Evolutionary conservation across 2,888 invertebrate species (phyloP), one percentile per base, ranked within the genome.

Genomic region (Oxystoma pomonae): DNA sequence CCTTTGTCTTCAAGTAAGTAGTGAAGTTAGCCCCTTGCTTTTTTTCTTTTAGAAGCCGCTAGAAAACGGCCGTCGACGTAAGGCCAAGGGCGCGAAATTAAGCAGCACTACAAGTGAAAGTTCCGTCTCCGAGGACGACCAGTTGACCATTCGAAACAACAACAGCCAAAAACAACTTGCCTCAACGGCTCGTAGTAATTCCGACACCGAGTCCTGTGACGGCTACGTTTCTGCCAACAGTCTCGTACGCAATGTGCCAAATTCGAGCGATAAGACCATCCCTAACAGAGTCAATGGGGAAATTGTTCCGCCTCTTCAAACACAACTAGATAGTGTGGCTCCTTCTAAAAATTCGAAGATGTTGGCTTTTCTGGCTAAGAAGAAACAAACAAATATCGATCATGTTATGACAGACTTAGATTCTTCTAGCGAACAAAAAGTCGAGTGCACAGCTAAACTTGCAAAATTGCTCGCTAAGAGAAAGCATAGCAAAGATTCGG

Each of bases 31-130:
- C n/a, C n/a, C n/a, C n/a, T n/a, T n/a, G n/a, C n/a, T n/a, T 35
- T 35, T 3, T 19, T 53, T 20, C 16, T 59, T 61, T 55, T 57
- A 64, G 64, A 50, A 49, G 20, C 57, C 56, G 5, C 59, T 64
- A 20, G 59, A 59, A 59, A 65, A 62, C 59, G 65, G 65, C n/a
- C 17, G 65, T 20, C 61, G 62, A n/a, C 57, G 58, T n/a, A 62
- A 35, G 5, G 35, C 17, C 17, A 1, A 21, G 17, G 7, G 5
- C 16, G n/a, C 53, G 9, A 16, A 56, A 55, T 55, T 50, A 17
- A 12, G 19, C 7, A 5, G 18, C 16, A 21, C 9, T 7, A 21
- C 59, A 16, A 20, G 49, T 1, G 9, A 16, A 3, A 55, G 53
- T 9, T 60, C 60, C 1, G 59, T 22, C 1, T 53, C 22, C 20